These are phyloP conservation scores for Nasonia vitripennis DNA, from an alignment of 1,140 invertebrate species.

Conservation along the genomic window DNA sequence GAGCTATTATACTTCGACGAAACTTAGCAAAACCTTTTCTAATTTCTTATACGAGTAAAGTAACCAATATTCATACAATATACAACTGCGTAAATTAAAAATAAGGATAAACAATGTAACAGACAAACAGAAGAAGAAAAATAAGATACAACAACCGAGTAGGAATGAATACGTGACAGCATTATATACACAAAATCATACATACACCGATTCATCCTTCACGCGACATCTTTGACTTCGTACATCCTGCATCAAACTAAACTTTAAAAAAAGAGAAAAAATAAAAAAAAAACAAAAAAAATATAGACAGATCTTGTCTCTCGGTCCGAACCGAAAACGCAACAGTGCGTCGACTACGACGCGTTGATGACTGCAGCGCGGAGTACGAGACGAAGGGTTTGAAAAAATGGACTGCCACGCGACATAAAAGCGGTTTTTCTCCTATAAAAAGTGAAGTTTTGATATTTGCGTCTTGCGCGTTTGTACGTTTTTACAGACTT, in stretches of 20 bases:
- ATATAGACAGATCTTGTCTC: conserved; percentile 25
- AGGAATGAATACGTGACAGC: conserved; percentile 3
- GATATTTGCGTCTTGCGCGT: conserved; percentile 58
- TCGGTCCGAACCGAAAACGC: conserved; percentile 1
- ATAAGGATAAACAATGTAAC: conserved; percentile 41
- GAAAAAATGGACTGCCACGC: conserved; percentile 40
- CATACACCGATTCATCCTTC: conserved; percentile 28
- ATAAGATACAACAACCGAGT: neutral
- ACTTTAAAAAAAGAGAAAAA: conserved; percentile 35
- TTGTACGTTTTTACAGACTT: conserved; percentile 62
- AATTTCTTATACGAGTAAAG: conserved; percentile 45
- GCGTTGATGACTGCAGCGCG: neutral
- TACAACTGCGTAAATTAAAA: conserved; percentile 33
- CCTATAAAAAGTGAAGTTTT: conserved; percentile 51
- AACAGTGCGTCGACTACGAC: conserved; percentile 3
- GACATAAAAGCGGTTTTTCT: conserved; percentile 47
- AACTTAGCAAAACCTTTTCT: conserved; percentile 46
- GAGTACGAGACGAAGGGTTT: neutral
- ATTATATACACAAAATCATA: conserved; percentile 14
- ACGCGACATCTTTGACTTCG: conserved; percentile 36
- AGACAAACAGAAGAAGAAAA: conserved; percentile 19
- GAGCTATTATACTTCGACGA: conserved; percentile 13
- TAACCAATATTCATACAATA: conserved; percentile 47
- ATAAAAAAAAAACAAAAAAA: neutral
- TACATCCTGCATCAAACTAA: conserved; percentile 23